Evolutionary conservation across 2,888 invertebrate genomes (phyloP).

Genomic region (Hemithea aestivaria): DNA sequence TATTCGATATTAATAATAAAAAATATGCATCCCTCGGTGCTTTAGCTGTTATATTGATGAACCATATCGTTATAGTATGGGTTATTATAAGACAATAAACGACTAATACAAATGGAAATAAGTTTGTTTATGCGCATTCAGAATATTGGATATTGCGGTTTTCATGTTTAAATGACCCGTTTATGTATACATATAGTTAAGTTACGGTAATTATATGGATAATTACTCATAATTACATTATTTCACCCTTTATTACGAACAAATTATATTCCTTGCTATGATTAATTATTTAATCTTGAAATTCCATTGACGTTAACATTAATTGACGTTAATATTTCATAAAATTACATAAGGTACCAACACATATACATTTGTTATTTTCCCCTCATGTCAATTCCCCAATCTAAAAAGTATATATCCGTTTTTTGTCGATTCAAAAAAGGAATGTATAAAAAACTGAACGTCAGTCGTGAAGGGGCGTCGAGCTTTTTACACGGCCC

Average conservation of each 20-base stretch:
- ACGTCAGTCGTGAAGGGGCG: conserved; percentile 59
- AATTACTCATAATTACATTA: too few relatives aligned
- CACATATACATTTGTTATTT: too few relatives aligned
- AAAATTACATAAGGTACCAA: too few relatives aligned
- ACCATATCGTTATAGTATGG: conserved; percentile 44
- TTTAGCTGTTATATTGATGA: conserved; percentile 55
- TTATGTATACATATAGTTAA: conserved; percentile 28
- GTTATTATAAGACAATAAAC: conserved; percentile 60
- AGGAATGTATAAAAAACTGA: conserved; percentile 38
- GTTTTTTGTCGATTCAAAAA: conserved; percentile 39
- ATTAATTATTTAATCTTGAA: too few relatives aligned
- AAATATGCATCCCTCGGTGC: conserved; percentile 56
- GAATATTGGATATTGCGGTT: conserved; percentile 49
- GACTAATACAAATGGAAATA: conserved; percentile 54
- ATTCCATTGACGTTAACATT: too few relatives aligned
- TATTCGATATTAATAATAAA: conserved; percentile 75
- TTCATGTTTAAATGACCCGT: conserved; percentile 53
- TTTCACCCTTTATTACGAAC: too few relatives aligned
- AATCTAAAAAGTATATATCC: background rate
- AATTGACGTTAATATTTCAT: too few relatives aligned
- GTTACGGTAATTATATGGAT: too few relatives aligned
- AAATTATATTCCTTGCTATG: too few relatives aligned
- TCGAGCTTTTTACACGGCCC: conserved; percentile 55
- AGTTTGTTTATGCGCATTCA: conserved; percentile 55
- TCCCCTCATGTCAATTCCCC: conserved; percentile 9